A percentile compares a stretch with the other conserved stretches of the same genome.
Conservation (phyloP, 64 coral and sea anemone genomes). For the Anthopleura sola region DNA sequence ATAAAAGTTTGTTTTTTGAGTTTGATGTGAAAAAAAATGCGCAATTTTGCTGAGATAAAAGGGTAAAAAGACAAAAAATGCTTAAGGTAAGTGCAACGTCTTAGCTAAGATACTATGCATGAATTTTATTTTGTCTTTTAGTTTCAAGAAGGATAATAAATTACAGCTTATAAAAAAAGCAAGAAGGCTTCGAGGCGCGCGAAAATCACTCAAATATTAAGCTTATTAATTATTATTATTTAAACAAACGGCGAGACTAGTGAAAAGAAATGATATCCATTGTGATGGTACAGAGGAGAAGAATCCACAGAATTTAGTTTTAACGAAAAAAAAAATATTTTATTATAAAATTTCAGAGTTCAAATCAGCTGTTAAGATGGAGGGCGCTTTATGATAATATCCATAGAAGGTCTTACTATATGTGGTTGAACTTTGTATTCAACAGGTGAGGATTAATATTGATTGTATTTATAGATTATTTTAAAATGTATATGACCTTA, state of each 20-base stretch:
- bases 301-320: too few relatives aligned
- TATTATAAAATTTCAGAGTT: not conserved
- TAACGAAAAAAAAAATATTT: too few relatives aligned
- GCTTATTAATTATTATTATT: too few relatives aligned
- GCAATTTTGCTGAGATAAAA: not conserved
- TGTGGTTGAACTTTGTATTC: conserved; percentile 97
- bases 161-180: too few relatives aligned
- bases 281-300: too few relatives aligned
- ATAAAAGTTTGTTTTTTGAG: not conserved
- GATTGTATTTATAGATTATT: too few relatives aligned
- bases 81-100: not conserved
- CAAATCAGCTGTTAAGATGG: conserved; percentile 1
- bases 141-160: not conserved
- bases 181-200: too few relatives aligned
- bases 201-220: too few relatives aligned
- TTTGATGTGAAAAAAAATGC: not conserved
- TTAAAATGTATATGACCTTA: too few relatives aligned
- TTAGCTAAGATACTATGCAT: not conserved
- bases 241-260: too few relatives aligned
- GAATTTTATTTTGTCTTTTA: not conserved
- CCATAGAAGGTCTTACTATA: conserved; percentile 72
- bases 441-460: conserved; percentile 56
- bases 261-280: too few relatives aligned
- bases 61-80: not conserved
- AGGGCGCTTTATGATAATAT: not conserved